These are phyloP conservation scores for Diorhabda sublineata DNA, from an alignment of 1,140 invertebrate genomes.

Conservation along the genomic window DNA sequence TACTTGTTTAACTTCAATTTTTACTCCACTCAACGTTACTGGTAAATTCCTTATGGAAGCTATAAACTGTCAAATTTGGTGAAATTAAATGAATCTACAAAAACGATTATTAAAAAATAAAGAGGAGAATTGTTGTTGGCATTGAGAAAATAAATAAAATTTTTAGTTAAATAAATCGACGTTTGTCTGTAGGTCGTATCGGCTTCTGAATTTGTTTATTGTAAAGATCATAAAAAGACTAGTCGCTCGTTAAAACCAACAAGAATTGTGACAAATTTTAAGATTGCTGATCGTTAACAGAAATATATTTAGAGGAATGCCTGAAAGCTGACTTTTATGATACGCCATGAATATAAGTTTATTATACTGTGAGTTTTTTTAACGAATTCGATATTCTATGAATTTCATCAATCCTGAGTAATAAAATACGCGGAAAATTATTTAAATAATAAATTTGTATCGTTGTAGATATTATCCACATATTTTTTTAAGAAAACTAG, in stretches of 20 bases:
- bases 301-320: background rate
- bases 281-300: background rate
- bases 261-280: background rate
- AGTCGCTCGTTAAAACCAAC: background rate
- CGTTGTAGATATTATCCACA: no score
- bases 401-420: no score
- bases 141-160: background rate
- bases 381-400: slow-evolving; percentile 24
- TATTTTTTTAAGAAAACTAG: no score
- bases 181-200: background rate
- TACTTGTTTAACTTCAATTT: no score
- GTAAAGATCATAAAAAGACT: background rate
- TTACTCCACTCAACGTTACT: no score
- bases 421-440: no score
- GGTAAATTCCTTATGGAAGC: no score
- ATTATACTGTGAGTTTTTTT: slow-evolving; percentile 26
- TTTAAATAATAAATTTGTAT: no score
- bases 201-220: slow-evolving; percentile 2
- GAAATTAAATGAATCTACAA: no score
- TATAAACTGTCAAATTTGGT: no score
- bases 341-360: background rate
- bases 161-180: background rate
- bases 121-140: background rate
- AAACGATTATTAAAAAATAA: background rate
- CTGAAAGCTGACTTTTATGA: background rate